Evolutionary conservation across 2,797 vertebrate genomes (phyloP).

Genomic region (Channallabes apus): DNA sequence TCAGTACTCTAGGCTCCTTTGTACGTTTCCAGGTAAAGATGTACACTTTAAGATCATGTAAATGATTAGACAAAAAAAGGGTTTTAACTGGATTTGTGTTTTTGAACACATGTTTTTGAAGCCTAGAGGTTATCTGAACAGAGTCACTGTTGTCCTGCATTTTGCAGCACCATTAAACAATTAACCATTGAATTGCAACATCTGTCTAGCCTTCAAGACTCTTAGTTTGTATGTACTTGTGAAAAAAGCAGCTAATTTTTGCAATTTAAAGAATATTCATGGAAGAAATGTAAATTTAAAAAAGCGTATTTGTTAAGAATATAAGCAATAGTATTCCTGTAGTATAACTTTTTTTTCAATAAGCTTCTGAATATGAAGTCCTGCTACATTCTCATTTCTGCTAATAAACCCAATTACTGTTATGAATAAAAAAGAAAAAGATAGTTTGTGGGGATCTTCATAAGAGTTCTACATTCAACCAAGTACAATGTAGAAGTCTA

Average conservation of each 20-base stretch:
- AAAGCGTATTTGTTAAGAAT: too few relatives aligned
- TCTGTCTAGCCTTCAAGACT: background rate
- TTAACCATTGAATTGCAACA: background rate
- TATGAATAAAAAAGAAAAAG: too few relatives aligned
- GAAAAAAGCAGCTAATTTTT: too few relatives aligned
- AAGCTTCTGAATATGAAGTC: too few relatives aligned
- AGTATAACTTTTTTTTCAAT: too few relatives aligned
- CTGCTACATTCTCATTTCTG: too few relatives aligned
- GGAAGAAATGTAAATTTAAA: too few relatives aligned
- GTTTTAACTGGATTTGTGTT: background rate
- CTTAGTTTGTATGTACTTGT: too few relatives aligned
- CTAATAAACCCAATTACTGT: too few relatives aligned
- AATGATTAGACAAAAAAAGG: background rate
- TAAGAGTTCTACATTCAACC: background rate
- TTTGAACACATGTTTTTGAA: background rate
- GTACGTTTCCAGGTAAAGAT: background rate
- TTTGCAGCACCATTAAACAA: background rate
- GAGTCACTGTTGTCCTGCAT: background rate
- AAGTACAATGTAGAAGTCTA: background rate
- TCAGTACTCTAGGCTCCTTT: background rate
- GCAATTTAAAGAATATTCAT: too few relatives aligned
- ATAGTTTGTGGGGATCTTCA: background rate
- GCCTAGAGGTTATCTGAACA: background rate
- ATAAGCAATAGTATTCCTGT: too few relatives aligned
- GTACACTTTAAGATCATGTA: background rate